Conservation (phyloP, 2,113 vertebrate genomes). For the Proterorhinus semilunaris region DNA sequence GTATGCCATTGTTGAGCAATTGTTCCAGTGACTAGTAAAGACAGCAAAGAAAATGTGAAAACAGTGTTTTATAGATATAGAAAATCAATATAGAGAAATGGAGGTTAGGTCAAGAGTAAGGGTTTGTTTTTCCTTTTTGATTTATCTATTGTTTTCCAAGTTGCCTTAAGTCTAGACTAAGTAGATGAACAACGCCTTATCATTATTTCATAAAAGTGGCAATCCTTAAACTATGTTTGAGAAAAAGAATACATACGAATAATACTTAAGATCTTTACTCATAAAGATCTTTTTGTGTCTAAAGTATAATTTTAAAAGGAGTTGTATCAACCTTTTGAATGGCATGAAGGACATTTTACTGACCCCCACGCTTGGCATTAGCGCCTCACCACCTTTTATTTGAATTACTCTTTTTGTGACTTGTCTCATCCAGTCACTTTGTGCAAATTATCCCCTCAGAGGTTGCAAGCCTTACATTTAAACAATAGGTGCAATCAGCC, state of each 20-base stretch:
- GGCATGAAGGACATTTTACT: conserved; percentile 19
- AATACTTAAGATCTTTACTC: not conserved
- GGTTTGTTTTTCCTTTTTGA: not conserved
- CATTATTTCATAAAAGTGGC: conserved; percentile 2
- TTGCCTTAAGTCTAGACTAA: not conserved
- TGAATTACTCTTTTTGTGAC: conserved; percentile 50
- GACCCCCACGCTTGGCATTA: conserved; percentile 16
- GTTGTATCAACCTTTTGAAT: not conserved
- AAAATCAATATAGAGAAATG: not conserved
- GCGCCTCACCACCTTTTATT: conserved; percentile 32
- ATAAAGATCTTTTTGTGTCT: not conserved
- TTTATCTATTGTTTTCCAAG: not conserved
- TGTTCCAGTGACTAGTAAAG: not conserved
- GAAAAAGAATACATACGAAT: not conserved
- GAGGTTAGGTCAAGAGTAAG: not conserved
- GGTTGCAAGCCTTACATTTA: conserved; percentile 68
- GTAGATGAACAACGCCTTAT: conserved; percentile 1
- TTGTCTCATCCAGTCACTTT: conserved; percentile 58
- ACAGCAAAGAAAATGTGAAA: too few relatives aligned
- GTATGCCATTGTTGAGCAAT: not conserved
- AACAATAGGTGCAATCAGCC: conserved; percentile 80
- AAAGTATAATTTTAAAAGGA: not conserved
- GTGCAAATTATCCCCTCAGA: conserved; percentile 74
- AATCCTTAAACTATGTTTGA: not conserved
- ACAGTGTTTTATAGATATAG: not conserved